Evolutionary conservation across 1,140 invertebrate species (phyloP).

Genomic region (Ips typographus): DNA sequence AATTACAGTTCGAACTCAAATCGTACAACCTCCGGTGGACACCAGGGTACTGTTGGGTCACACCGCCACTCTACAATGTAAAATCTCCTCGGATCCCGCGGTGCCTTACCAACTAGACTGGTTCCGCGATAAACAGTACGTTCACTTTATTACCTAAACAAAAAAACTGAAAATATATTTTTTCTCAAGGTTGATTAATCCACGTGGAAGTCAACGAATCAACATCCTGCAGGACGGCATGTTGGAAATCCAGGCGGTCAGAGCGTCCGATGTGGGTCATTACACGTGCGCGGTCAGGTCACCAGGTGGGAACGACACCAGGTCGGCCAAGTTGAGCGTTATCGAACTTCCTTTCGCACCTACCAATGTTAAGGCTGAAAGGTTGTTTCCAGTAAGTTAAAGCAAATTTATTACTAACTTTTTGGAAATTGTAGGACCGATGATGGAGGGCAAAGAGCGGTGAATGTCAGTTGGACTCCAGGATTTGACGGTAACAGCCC

Average conservation of each 20-base stretch:
- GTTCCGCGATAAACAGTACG: conserved; percentile 85
- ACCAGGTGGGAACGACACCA: conserved; percentile 88
- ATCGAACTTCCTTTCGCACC: conserved; percentile 94
- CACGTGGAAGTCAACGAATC: conserved; percentile 64
- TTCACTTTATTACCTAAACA: conserved; percentile 9
- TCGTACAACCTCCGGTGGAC: conserved; percentile 87
- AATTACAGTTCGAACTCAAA: conserved; percentile 82
- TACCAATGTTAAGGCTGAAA: conserved; percentile 75
- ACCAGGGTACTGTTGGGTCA: conserved; percentile 85
- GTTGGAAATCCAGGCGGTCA: conserved; percentile 76
- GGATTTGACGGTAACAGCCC: conserved; percentile 97
- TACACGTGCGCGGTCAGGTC: conserved; percentile 83
- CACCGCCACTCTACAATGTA: conserved; percentile 88
- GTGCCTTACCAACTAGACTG: conserved; percentile 90
- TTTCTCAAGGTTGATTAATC: conserved; percentile 62
- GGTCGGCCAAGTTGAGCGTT: conserved; percentile 79
- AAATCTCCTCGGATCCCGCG: conserved; percentile 87
- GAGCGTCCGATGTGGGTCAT: conserved; percentile 78
- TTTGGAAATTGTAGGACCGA: conserved; percentile 54
- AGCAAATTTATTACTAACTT: background rate
- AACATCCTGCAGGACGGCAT: conserved; percentile 75
- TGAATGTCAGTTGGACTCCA: conserved; percentile 92
- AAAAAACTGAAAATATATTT: background rate
- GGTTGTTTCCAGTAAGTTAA: conserved; percentile 27
- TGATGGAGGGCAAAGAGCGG: conserved; percentile 62